These are phyloP conservation scores for Thera obeliscata DNA, from an alignment of 2,888 invertebrate genomes.

Conservation along the genomic window DNA sequence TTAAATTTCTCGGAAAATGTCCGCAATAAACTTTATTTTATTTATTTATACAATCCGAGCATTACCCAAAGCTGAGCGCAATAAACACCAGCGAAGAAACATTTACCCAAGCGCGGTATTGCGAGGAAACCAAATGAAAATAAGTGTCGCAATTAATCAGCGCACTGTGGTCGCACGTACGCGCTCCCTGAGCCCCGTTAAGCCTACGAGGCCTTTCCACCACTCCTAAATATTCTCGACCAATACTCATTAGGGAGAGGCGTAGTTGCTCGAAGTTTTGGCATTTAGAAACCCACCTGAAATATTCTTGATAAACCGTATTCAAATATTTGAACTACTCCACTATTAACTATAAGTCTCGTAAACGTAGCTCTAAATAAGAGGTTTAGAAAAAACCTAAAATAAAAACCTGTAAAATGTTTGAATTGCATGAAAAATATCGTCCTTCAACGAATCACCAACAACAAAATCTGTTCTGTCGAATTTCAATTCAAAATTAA, in stretches of 20 bases:
- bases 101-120: conserved; percentile 33
- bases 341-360: no score
- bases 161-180: conserved; percentile 54
- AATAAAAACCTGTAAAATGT: no score
- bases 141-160: conserved; percentile 71
- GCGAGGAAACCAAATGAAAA: conserved; percentile 62
- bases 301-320: not conserved
- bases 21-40: no score
- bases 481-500: no score
- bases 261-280: conserved; percentile 29
- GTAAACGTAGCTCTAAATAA: no score
- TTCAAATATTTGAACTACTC: no score
- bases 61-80: conserved; percentile 27
- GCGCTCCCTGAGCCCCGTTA: conserved; percentile 42
- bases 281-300: not conserved
- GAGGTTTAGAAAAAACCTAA: no score
- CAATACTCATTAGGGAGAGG: conserved; percentile 45
- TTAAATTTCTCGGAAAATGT: no score
- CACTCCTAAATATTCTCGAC: conserved; percentile 45
- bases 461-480: no score
- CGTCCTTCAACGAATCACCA: no score
- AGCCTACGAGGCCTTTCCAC: conserved; percentile 41
- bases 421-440: no score
- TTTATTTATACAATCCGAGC: not conserved
- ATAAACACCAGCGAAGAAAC: conserved; percentile 30